Percentiles rank a stretch among this genome's conserved stretches.
phyloP scores from a whole-genome alignment of 2,797 vertebrate genomes.

The Cuniculus paca region DNA sequence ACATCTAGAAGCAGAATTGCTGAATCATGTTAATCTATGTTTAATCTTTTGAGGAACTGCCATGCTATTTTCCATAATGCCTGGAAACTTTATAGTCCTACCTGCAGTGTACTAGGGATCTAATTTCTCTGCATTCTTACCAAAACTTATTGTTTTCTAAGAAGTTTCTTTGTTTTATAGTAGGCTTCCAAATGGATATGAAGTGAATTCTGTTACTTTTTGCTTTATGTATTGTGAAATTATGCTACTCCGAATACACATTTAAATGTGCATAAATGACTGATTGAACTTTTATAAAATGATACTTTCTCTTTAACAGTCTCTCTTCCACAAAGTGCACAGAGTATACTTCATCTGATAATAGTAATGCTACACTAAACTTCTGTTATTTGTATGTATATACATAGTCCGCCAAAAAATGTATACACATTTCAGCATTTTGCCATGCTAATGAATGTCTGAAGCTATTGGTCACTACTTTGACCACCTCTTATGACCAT shows the following conservation, averaged over 20 bases:
- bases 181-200: background rate
- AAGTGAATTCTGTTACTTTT: background rate
- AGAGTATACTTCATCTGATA: background rate
- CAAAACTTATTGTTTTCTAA: no score
- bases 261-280: background rate
- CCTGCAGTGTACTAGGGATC: no score
- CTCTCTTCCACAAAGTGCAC: background rate
- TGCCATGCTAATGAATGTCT: background rate
- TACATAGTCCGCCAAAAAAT: background rate
- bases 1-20: no score
- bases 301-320: background rate
- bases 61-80: no score
- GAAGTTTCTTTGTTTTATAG: no score
- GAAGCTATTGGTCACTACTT: background rate
- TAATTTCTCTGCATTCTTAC: no score
- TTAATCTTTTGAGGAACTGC: no score
- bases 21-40: no score
- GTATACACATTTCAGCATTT: background rate
- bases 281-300: background rate
- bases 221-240: background rate
- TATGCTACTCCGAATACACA: background rate
- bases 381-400: background rate
- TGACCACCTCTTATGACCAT: background rate
- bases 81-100: no score
- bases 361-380: background rate